phyloP scores from a whole-genome alignment of 2,113 vertebrate genomes.

The Siphamia tubifer region DNA sequence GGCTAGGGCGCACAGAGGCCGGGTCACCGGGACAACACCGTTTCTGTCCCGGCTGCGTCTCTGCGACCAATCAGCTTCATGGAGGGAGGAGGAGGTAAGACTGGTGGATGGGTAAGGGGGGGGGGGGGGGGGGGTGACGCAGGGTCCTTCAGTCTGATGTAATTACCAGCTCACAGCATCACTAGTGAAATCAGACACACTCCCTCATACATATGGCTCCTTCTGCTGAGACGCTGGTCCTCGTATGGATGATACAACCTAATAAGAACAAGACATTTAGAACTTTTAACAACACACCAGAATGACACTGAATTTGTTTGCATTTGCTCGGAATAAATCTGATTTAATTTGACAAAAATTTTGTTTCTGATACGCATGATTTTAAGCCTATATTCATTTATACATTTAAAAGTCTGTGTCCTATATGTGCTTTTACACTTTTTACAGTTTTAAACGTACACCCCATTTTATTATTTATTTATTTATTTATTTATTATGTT shows the following conservation, averaged over 20 bases:
- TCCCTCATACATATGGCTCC: conserved; percentile 76
- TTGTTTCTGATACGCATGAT: neutral
- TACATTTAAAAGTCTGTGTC: too few species aligned
- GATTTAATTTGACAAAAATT: neutral
- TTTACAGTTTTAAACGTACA: neutral
- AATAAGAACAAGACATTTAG: too few species aligned
- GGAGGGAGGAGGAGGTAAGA: neutral
- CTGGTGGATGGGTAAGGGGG: neutral
- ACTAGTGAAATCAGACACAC: conserved; percentile 81
- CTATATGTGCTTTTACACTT: too few species aligned
- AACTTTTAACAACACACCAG: neutral
- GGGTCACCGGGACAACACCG: conserved; percentile 81
- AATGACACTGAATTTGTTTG: too few species aligned
- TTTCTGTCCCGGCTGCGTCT: conserved; percentile 71
- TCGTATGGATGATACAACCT: conserved; percentile 9
- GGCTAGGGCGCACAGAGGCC: conserved; percentile 55
- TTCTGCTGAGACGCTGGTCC: conserved; percentile 33
- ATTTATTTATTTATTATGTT: too few species aligned
- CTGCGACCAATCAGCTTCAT: conserved; percentile 81
- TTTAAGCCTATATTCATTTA: too few species aligned
- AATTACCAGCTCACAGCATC: conserved; percentile 80
- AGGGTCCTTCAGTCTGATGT: conserved; percentile 81
- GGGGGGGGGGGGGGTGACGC: neutral
- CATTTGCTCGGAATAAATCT: too few species aligned
- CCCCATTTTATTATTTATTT: too few species aligned